Evolutionary conservation across 2,797 vertebrate genomes (phyloP), one percentile per base, ranked within the genome.

Genomic region (Coregonus suidteri): DNA sequence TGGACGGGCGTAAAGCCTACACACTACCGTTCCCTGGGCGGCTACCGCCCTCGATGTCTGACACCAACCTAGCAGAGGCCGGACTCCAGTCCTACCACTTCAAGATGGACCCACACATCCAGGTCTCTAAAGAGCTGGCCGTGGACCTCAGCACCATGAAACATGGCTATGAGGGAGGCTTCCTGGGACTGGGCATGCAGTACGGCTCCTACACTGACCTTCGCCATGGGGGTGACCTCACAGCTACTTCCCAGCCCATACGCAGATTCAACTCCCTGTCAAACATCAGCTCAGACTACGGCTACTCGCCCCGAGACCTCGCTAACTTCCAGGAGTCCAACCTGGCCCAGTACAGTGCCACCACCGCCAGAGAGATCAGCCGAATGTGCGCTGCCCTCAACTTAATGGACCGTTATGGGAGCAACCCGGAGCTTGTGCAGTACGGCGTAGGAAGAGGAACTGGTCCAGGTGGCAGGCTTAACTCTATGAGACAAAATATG

Each of bases 301-400:
- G 97, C 64, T 98, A 97, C 82, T 95, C 96, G 0, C 87, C 96
- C 5, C 93, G 95, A n/a, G 97, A 99, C 37, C 92, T 96, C 82
- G 93, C 96, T 59, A 93, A 89, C 84, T 97, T 99, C 83, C 97
- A 97, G 85, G 98, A 99, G 88, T 96, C 97, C 85, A 99, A 96
- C 85, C 93, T 99, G 90, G 98, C 98, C 76, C 97, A 99, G 84
- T 99, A 99, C 85, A 99, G 98, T 73, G 97, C 97, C 76, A 99
- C 98, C 77, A 99, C 98, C 0, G 98, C 98, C 0, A 96, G 97
- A 0, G 98, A 99, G 91, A 99, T 99, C 85, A 99, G 98, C 87
- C 94, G 97, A 54, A 99, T 99, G 98, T 99, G 98, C 30, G 97
- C 98, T 0, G 98, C 98, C 51, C 96, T 99, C 31, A 98, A 99